Evolutionary conservation across 2,797 vertebrate genomes (phyloP).

Genomic region (Huso huso): DNA sequence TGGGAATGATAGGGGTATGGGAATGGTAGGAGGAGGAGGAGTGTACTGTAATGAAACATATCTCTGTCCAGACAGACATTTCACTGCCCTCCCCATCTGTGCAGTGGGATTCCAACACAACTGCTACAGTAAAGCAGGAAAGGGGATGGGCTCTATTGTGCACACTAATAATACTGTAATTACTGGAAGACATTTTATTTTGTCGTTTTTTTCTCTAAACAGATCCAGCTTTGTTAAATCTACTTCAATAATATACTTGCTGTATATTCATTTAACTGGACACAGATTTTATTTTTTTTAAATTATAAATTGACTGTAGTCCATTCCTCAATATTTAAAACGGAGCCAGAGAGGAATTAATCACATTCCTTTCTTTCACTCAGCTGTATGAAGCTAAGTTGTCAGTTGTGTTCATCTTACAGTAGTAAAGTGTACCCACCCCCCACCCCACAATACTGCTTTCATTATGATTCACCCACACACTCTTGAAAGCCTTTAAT

Average conservation of each 20-base stretch:
- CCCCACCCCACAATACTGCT: too few species aligned
- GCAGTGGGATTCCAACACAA: neutral
- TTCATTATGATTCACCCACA: too few species aligned
- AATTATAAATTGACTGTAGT: slow-evolving; percentile 7
- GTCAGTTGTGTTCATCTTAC: too few species aligned
- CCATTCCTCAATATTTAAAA: neutral
- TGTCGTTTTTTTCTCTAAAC: neutral
- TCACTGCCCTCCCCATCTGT: slow-evolving; percentile 20
- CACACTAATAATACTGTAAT: slow-evolving; percentile 26
- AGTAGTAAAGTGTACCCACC: too few species aligned
- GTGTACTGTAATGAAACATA: slow-evolving; percentile 28
- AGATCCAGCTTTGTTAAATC: too few species aligned
- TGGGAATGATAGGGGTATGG: slow-evolving; percentile 27
- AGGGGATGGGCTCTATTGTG: slow-evolving; percentile 19
- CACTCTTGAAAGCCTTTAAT: too few species aligned
- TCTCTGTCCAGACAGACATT: slow-evolving; percentile 28
- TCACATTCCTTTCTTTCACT: too few species aligned
- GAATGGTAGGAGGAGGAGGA: neutral
- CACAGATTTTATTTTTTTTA: too few species aligned
- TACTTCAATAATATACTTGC: neutral
- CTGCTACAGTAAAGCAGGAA: slow-evolving; percentile 21
- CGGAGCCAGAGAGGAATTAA: too few species aligned
- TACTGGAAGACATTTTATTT: too few species aligned
- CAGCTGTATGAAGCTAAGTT: too few species aligned
- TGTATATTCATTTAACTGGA: slow-evolving; percentile 6